phyloP scores from a whole-genome alignment of 2,113 vertebrate genomes.

The Henicopernis longicauda region DNA sequence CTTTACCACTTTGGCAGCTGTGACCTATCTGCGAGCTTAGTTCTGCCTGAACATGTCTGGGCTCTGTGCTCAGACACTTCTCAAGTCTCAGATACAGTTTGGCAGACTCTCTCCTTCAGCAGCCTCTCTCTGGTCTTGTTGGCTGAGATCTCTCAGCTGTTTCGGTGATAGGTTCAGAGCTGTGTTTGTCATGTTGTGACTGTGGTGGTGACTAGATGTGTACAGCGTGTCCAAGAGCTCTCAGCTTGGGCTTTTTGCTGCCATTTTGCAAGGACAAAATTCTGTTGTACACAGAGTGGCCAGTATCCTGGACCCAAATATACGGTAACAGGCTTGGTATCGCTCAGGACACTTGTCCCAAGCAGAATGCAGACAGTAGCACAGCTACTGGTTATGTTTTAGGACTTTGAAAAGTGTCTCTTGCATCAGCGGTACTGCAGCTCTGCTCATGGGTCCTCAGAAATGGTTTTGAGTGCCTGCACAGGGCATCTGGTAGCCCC shows the following conservation, averaged over 20 bases:
- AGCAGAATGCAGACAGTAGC: neutral
- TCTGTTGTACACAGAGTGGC: neutral
- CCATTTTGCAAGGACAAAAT: neutral
- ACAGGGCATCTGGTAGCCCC: neutral
- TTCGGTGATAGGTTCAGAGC: neutral
- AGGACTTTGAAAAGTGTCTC: neutral
- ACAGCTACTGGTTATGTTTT: neutral
- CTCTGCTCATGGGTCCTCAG: neutral
- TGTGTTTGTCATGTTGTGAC: neutral
- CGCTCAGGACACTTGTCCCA: neutral
- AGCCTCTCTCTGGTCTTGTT: rapidly evolving
- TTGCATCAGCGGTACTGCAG: neutral
- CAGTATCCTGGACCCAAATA: neutral
- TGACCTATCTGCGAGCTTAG: neutral
- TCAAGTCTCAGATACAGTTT: neutral
- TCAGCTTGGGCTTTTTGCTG: neutral
- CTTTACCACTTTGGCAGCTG: neutral
- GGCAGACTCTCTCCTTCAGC: neutral
- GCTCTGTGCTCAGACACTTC: neutral
- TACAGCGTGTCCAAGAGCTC: neutral
- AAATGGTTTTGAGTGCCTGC: neutral
- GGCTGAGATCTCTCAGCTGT: neutral
- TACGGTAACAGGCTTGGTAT: neutral
- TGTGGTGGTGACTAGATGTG: neutral
- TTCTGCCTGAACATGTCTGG: neutral